phyloP scores from a whole-genome alignment of 2,113 vertebrate genomes.

The Engraulis encrasicolus region DNA sequence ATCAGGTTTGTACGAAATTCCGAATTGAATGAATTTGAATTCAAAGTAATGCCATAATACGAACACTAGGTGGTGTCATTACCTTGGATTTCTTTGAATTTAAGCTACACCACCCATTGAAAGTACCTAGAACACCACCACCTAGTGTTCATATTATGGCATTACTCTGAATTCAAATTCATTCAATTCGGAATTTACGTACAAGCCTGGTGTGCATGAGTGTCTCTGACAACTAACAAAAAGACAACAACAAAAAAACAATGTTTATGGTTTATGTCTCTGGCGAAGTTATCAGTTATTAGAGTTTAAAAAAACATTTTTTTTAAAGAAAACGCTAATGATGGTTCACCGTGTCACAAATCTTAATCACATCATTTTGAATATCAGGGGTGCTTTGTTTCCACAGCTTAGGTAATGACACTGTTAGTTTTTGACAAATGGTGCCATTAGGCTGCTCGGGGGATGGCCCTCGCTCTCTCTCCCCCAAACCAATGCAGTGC shows the following conservation, averaged over 20 bases:
- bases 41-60: no score
- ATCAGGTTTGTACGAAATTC: no score
- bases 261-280: not conserved
- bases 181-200: no score
- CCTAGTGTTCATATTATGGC: no score
- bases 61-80: no score
- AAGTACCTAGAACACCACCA: no score
- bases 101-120: no score
- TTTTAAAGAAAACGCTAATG: not conserved
- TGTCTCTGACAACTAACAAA: not conserved
- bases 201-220: no score
- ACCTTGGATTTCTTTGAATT: no score
- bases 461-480: not conserved
- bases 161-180: no score
- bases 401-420: not conserved
- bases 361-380: constrained; percentile 20
- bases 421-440: constrained; percentile 19
- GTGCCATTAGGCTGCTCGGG: not conserved
- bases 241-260: no score
- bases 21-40: no score
- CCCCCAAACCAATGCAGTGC: not conserved
- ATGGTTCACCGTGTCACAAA: not conserved
- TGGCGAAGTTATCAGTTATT: not conserved
- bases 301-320: not conserved
- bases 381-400: not conserved